These are phyloP conservation scores for Cremastinae sp. DNA, from an alignment of 2,888 invertebrate genomes.

Conservation along the genomic window DNA sequence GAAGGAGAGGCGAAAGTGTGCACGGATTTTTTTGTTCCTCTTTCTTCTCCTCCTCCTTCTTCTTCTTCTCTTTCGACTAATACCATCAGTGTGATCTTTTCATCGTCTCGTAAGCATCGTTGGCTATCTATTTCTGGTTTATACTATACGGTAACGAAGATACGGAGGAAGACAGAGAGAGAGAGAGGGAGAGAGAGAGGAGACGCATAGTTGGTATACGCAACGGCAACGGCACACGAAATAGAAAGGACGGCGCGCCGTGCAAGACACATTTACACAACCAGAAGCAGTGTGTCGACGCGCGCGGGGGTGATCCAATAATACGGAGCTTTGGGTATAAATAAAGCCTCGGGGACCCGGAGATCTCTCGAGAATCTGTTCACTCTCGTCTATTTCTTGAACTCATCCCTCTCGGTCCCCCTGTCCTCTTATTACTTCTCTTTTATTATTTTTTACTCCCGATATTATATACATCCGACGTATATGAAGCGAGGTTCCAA, in stretches of 20 bases:
- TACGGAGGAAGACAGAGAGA: slow-evolving; percentile 10
- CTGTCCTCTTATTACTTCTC: slow-evolving; percentile 25
- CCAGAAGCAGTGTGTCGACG: slow-evolving; percentile 66
- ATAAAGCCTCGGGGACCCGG: slow-evolving; percentile 75
- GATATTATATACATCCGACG: slow-evolving; percentile 6
- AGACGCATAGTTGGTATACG: slow-evolving; percentile 51
- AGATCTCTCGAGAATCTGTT: slow-evolving; percentile 69
- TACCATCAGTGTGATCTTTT: slow-evolving; percentile 34
- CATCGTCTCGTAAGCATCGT: slow-evolving; percentile 49
- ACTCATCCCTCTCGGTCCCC: slow-evolving; percentile 40
- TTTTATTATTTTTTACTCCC: slow-evolving; percentile 20
- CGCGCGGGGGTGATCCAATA: slow-evolving; percentile 79
- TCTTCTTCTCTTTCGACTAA: slow-evolving; percentile 23
- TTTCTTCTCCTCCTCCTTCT: not conserved
- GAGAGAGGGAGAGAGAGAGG: slow-evolving; percentile 38
- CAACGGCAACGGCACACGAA: slow-evolving; percentile 61
- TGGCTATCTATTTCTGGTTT: slow-evolving; percentile 61
- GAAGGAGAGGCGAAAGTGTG: slow-evolving; percentile 53
- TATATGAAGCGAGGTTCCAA: slow-evolving; percentile 4
- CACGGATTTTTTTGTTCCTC: slow-evolving; percentile 24
- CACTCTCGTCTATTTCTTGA: slow-evolving; percentile 62
- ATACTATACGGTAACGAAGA: slow-evolving; percentile 49
- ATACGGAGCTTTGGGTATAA: slow-evolving; percentile 79
- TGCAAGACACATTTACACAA: slow-evolving; percentile 71
- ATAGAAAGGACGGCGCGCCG: slow-evolving; percentile 69